phyloP scores from a whole-genome alignment of 2,888 invertebrate genomes.

The Spatulosminthurus flaviceps region DNA sequence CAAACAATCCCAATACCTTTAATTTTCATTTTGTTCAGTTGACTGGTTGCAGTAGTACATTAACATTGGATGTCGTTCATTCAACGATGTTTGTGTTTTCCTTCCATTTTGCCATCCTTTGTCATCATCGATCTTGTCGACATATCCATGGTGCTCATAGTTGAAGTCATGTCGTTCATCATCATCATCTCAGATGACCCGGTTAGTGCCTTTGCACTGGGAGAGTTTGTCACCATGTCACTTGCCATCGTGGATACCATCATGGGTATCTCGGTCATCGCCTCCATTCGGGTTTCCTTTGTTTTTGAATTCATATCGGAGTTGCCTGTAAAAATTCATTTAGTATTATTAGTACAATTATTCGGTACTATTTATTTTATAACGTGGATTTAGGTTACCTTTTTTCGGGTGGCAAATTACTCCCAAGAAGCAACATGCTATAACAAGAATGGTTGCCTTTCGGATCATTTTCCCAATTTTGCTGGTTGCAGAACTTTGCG shows the following conservation, averaged over 20 bases:
- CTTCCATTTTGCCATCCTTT: neutral
- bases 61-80: too few relatives aligned
- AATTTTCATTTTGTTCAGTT: too few relatives aligned
- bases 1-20: too few relatives aligned
- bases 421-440: too few relatives aligned
- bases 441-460: too few relatives aligned
- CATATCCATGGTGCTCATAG: conserved; percentile 1
- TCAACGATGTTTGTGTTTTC: neutral
- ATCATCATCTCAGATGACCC: neutral
- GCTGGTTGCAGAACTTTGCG: too few relatives aligned
- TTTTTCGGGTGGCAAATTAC: too few relatives aligned
- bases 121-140: neutral
- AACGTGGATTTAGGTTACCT: too few relatives aligned
- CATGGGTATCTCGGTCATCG: neutral
- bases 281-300: neutral
- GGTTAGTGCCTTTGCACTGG: neutral
- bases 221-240: neutral
- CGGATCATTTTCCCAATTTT: too few relatives aligned
- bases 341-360: too few relatives aligned
- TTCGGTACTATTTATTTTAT: too few relatives aligned
- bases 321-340: neutral
- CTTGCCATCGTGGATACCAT: conserved; percentile 3
- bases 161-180: neutral
- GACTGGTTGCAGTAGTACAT: too few relatives aligned
- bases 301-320: neutral